Percentiles rank a stretch among this genome's conserved stretches.
These are phyloP conservation scores for Coracias cyanogaster DNA, from an alignment of 2,797 vertebrate genomes.

Conservation along the genomic window DNA sequence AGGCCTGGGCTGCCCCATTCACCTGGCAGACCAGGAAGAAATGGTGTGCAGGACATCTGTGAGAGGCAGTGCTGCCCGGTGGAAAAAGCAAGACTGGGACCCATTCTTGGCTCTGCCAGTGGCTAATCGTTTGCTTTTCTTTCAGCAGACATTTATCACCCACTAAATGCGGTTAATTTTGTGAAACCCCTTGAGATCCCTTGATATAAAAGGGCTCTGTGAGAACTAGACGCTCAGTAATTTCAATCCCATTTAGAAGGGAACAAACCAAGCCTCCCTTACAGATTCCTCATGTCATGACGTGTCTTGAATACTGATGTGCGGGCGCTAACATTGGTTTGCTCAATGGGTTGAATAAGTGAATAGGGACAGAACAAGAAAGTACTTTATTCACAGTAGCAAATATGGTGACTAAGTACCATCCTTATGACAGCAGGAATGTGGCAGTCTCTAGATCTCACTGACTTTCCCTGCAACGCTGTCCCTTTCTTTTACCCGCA, in stretches of 20 bases:
- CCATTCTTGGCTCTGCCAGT: neutral
- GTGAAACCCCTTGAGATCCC: neutral
- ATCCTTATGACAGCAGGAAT: neutral
- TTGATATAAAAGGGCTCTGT: neutral
- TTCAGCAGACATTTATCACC: neutral
- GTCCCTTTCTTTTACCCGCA: neutral
- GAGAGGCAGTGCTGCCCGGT: neutral
- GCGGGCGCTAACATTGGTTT: neutral
- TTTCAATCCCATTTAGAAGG: neutral
- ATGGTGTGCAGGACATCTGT: accelerated
- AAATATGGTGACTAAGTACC: neutral
- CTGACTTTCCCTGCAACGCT: neutral
- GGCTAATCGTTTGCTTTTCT: neutral
- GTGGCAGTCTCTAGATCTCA: neutral
- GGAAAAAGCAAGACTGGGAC: neutral
- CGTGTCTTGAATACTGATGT: conserved; percentile 40
- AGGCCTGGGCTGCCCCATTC: neutral
- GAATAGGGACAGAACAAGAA: conserved; percentile 10
- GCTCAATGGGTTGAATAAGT: neutral
- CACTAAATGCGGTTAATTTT: neutral
- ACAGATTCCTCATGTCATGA: neutral
- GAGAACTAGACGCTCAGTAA: neutral
- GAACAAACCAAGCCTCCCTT: neutral
- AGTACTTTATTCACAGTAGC: neutral
- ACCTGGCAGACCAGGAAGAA: neutral